A percentile compares a stretch with the other conserved stretches of the same genome.
Conservation (phyloP, 2,113 vertebrate species). For the Terrapene triunguis region DNA sequence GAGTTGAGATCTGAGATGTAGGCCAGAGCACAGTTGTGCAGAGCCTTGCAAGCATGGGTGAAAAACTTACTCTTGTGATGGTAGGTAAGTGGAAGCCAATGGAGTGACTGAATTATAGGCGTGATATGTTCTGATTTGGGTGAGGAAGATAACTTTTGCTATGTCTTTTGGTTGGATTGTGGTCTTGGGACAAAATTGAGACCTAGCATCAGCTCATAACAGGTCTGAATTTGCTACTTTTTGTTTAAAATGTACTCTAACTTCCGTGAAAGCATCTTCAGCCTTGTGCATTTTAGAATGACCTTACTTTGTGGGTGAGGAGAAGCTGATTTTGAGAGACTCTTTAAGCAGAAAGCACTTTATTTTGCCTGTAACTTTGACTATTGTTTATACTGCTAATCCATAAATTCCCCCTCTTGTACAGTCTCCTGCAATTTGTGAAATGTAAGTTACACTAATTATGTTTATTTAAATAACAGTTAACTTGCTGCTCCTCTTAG, state of each 20-base stretch:
- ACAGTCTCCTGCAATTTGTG: neutral
- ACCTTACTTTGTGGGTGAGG: neutral
- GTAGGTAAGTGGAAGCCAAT: neutral
- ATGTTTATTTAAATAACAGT: constrained; percentile 19
- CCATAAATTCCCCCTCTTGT: neutral
- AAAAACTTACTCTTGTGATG: neutral
- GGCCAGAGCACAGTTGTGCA: neutral
- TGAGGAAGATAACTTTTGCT: neutral
- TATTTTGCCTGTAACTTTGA: constrained; percentile 5
- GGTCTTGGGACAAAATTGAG: neutral
- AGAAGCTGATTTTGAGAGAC: neutral
- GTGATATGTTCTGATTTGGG: neutral
- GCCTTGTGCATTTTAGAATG: neutral
- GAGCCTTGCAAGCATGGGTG: neutral
- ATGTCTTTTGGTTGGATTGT: neutral
- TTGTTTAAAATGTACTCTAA: neutral
- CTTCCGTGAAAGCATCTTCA: neutral
- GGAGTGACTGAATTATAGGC: neutral
- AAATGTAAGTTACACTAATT: neutral
- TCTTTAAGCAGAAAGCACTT: neutral
- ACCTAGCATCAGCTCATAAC: neutral
- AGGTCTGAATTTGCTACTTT: neutral
- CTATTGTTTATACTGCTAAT: neutral
- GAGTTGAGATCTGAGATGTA: neutral
- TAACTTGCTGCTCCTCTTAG: neutral